phyloP scores from a whole-genome alignment of 2,888 invertebrate genomes.

The Acronicta aceris region DNA sequence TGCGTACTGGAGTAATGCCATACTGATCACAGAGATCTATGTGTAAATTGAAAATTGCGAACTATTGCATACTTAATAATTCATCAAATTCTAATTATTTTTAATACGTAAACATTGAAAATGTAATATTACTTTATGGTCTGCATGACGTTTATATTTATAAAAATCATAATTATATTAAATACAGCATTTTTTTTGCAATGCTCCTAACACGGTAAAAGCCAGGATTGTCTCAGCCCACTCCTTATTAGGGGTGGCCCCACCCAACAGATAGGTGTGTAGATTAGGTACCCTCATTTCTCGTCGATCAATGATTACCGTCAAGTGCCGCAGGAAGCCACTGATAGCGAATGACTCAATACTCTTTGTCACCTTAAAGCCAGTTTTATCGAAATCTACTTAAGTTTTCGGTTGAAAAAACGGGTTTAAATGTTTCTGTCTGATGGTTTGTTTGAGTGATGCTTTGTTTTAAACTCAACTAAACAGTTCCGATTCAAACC shows the following conservation, averaged over 20 bases:
- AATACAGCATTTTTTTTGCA: too few species aligned
- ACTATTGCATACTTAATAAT: too few species aligned
- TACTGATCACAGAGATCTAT: too few species aligned
- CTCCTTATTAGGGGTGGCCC: slow-evolving; percentile 29
- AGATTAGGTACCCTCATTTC: slow-evolving; percentile 72
- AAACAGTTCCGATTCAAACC: not conserved
- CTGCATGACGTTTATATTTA: too few species aligned
- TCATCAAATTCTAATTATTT: too few species aligned
- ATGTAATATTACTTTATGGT: too few species aligned
- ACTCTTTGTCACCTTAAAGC: slow-evolving; percentile 59
- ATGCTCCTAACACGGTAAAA: slow-evolving; percentile 3
- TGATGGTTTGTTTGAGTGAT: not conserved
- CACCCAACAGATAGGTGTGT: slow-evolving; percentile 52
- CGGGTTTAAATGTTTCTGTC: not conserved
- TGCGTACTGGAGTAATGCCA: not conserved
- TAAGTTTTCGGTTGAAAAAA: slow-evolving; percentile 8
- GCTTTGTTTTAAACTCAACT: not conserved
- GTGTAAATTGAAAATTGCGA: too few species aligned
- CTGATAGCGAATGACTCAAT: slow-evolving; percentile 74
- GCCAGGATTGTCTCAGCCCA: slow-evolving; percentile 23
- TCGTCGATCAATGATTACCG: slow-evolving; percentile 66
- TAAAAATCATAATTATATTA: too few species aligned
- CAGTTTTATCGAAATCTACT: slow-evolving; percentile 32
- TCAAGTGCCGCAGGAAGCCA: slow-evolving; percentile 65
- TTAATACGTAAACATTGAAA: too few species aligned